Conservation (phyloP, 2,797 vertebrate genomes). For the Hydrolagus colliei region DNA sequence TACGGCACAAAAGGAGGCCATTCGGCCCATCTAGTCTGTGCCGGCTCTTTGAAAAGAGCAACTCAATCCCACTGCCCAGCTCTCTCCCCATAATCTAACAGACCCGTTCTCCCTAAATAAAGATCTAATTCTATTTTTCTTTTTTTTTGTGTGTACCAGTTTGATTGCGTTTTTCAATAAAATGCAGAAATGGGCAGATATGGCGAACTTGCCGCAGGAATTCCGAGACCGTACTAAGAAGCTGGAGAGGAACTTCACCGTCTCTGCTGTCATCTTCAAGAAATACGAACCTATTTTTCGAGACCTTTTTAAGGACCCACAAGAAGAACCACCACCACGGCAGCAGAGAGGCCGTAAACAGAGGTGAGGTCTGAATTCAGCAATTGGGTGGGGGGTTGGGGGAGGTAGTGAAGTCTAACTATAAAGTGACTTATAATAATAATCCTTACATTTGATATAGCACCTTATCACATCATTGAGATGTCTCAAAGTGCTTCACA, state of each 20-base stretch:
- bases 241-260: constrained; percentile 85
- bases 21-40: no score
- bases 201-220: constrained; percentile 76
- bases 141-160: constrained; percentile 47
- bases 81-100: no score
- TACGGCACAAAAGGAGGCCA: no score
- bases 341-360: constrained; percentile 85
- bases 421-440: neutral
- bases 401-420: neutral
- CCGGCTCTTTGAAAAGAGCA: no score
- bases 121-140: neutral
- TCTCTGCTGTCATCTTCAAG: constrained; percentile 88
- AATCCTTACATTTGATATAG: neutral
- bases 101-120: no score
- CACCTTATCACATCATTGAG: neutral
- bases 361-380: constrained; percentile 55
- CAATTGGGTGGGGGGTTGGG: no score
- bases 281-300: constrained; percentile 90
- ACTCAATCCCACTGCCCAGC: no score
- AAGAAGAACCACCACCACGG: constrained; percentile 75
- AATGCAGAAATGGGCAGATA: constrained; percentile 96
- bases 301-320: constrained; percentile 77
- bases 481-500: neutral
- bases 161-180: constrained; percentile 90
- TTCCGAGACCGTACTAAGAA: constrained; percentile 79